Base-by-base conservation (phyloP, 2,113 vertebrate species). In the Mesocricetus auratus region DNA sequence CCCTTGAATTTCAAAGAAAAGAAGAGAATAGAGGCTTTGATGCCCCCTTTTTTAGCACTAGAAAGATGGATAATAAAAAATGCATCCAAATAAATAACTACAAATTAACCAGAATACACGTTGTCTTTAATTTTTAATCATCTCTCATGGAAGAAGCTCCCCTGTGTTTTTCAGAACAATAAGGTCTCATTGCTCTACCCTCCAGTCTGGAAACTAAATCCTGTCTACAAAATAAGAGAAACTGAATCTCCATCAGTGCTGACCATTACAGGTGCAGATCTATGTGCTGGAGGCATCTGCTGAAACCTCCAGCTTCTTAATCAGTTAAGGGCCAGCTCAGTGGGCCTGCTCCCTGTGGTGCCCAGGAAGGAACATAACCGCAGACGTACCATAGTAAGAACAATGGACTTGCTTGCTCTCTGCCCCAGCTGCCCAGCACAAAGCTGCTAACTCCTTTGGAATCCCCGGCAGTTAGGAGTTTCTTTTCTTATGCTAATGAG, bases 71-170 rank as follows among this genome's bases (percentile, higher is more conserved):
- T 29, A 88, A 90, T 75, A 90, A 94, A 94, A 97, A 97, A 47
- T 21, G 68, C 16, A 93, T 50, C 74, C 60, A 47, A 39, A 85
- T 36, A 90, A 94, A 77, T 79, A 95, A 97, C 94, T 19, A 95
- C 2, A 89, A 26, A 86, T 74, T 82, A 88, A 93, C 71, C 60
- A 64, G 96, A 90, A 56, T 22, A 93, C 88, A 50, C 42, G n/a
- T 29, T 94, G 24, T 77, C 89, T 87, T 95, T 88, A 60, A 92
- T 92, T 92, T 96, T 96, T 88, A 96, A 92, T 93, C 62, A 66
- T 77, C 31, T 92, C 60, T 96, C 8, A 90, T 39, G 16, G 17
- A 31, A 82, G 87, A 31, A 74, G 36, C 86, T 73, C 1, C 53
- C 60, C 74, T 88, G 31, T 95, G 24, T 45, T 53, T 90, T 96